Conservation (phyloP, 2,888 invertebrate species). For the Drosophila anomelani region DNA sequence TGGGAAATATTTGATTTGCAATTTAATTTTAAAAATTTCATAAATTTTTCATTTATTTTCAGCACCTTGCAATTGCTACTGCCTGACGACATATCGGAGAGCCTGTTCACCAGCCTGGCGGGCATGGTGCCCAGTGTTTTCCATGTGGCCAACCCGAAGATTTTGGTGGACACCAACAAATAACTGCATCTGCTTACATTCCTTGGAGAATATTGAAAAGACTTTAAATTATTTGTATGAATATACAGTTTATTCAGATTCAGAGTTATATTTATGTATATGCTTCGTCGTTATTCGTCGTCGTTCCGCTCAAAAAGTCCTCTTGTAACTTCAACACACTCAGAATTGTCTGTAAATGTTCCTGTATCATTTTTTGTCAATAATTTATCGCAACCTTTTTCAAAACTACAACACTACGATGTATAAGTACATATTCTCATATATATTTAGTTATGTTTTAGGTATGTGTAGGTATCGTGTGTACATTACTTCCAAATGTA, state of each 20-base stretch:
- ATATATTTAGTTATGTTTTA: conserved; percentile 33
- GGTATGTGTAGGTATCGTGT: conserved; percentile 62
- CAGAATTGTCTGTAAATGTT: conserved; percentile 78
- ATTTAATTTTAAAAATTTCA: not conserved
- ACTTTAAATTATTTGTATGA: conserved; percentile 66
- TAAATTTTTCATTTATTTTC: not conserved
- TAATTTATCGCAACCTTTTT: conserved; percentile 62
- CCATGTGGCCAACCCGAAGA: conserved; percentile 96
- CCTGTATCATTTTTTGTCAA: conserved; percentile 79
- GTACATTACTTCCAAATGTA: conserved; percentile 61
- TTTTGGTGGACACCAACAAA: conserved; percentile 86
- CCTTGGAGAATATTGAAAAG: conserved; percentile 27
- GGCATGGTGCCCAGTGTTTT: conserved; percentile 97
- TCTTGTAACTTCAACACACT: conserved; percentile 70
- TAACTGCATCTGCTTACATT: conserved; percentile 22
- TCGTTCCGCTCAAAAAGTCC: conserved; percentile 58
- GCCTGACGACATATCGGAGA: conserved; percentile 93
- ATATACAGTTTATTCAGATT: conserved; percentile 73
- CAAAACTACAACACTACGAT: conserved; percentile 72
- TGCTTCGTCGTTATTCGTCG: conserved; percentile 65
- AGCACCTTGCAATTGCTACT: conserved; percentile 87
- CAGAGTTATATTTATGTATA: conserved; percentile 64
- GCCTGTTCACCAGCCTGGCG: conserved; percentile 92
- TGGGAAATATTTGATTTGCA: not conserved
- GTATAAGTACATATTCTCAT: conserved; percentile 51